Base-by-base conservation (phyloP, 2,888 invertebrate genomes). In the Baccha elongata region DNA sequence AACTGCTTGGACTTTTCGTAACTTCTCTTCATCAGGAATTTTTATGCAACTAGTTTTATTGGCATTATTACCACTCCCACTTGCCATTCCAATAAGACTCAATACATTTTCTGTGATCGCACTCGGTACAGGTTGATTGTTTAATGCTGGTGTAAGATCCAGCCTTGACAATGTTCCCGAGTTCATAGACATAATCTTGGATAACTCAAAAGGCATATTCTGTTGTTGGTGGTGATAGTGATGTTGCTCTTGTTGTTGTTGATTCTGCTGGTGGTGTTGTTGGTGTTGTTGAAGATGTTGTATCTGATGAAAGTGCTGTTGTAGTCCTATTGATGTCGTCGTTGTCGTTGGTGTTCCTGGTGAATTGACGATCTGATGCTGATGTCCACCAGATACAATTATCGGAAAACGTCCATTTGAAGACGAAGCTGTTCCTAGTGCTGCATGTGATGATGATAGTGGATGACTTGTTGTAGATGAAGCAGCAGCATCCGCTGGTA, bases 41-140 rank as follows among this genome's bases (percentile, higher is more conserved):
- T 87, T 85, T 8, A 87, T 86, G 13, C 85, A 86, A 13, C 85
- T 76, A 10, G 85, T 50, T 35, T 53, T 78, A 23, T 78, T 74
- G 8, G 67, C 53, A 23, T 29, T 84, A 58, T 73, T 85, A 35
- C 58, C 65, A 35, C 44, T 81, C n/a, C 85, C 60, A 11, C 62
- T 68, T 10, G 69, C 23, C 58, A 68, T 85, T 35, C 87, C 85
- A 52, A 89, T 84, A 3, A 89, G 88, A 78, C 86, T 87, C 71
- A 89, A 86, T 2, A 89, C 89, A 84, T 89, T 90, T 58, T 89
- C 90, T 0, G 87, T 87, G 64, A 89, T 88, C 29, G 87, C 87
- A 32, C 87, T 87, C 32, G 87, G 89, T 3, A 89, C 89, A 1
- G 87, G 86, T 11, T 89, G 89, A 69, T 85, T 86, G 26, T 85